A percentile compares a stretch with the other conserved stretches of the same genome.
phyloP scores from a whole-genome alignment of 2,113 vertebrate species.

The Cygnus atratus region DNA sequence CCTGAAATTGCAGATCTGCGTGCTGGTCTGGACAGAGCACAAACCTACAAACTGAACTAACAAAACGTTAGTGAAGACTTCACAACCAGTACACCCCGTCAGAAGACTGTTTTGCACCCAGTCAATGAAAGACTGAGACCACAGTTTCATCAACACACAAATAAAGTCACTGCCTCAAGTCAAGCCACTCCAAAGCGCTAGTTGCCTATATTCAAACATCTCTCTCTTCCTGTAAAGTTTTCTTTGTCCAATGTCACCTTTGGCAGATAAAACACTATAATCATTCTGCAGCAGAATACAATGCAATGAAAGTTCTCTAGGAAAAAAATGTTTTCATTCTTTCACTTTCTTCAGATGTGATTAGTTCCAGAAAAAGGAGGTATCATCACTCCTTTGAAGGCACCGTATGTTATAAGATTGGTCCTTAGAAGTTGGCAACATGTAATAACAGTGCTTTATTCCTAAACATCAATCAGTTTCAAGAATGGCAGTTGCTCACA shows the following conservation, averaged over 20 bases:
- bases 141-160: not conserved
- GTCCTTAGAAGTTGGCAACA: conserved; percentile 68
- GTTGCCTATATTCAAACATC: not conserved
- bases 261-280: conserved; percentile 65
- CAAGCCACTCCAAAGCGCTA: not conserved
- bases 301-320: conserved; percentile 49
- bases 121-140: conserved; percentile 9
- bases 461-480: conserved; percentile 75
- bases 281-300: conserved; percentile 61
- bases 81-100: not conserved
- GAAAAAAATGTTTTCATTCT: conserved; percentile 60
- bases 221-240: conserved; percentile 23
- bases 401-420: conserved; percentile 54
- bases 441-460: conserved; percentile 76
- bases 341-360: conserved; percentile 70
- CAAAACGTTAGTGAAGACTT: not conserved
- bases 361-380: conserved; percentile 74
- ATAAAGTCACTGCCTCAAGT: not conserved
- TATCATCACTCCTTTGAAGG: conserved; percentile 74
- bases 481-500: conserved; percentile 68
- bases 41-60: conserved; percentile 8
- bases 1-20: not conserved
- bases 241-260: conserved; percentile 40
- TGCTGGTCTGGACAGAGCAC: not conserved
- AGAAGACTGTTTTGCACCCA: not conserved